phyloP scores from a whole-genome alignment of 2,888 invertebrate species.

The Orchestes rusci region DNA sequence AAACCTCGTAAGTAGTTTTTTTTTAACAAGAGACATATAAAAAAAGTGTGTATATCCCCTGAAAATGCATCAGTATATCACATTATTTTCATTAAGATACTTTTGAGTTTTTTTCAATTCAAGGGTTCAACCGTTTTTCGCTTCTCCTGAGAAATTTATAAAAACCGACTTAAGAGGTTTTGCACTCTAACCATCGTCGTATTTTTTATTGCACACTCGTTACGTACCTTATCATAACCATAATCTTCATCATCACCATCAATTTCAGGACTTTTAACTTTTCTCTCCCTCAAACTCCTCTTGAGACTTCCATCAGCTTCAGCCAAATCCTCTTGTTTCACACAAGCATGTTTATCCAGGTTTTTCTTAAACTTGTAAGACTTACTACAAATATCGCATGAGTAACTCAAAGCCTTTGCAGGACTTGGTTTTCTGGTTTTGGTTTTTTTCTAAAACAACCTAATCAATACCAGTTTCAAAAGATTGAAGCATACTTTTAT shows the following conservation, averaged over 20 bases:
- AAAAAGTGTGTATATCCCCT: no score
- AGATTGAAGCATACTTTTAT: not conserved
- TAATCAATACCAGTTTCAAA: not conserved
- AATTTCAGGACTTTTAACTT: constrained; percentile 6
- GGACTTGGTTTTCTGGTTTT: constrained; percentile 8
- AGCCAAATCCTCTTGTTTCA: constrained; percentile 7
- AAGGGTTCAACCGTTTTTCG: no score
- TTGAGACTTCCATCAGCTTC: not conserved
- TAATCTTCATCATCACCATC: no score
- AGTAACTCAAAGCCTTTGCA: constrained; percentile 12
- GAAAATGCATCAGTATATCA: no score
- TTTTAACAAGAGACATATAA: no score
- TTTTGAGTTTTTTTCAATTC: no score
- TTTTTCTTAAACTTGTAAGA: constrained; percentile 20
- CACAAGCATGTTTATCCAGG: constrained; percentile 16
- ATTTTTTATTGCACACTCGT: no score
- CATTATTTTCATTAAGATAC: no score
- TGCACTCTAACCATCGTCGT: no score
- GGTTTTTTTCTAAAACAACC: not conserved
- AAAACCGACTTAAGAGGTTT: not conserved
- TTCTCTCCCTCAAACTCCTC: constrained; percentile 7
- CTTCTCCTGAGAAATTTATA: no score
- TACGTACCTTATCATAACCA: no score
- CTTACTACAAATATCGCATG: constrained; percentile 15
- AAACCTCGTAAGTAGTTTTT: no score